Evolutionary conservation across 2,797 vertebrate genomes (phyloP).

Genomic region (Brachyrhaphis roseni): DNA sequence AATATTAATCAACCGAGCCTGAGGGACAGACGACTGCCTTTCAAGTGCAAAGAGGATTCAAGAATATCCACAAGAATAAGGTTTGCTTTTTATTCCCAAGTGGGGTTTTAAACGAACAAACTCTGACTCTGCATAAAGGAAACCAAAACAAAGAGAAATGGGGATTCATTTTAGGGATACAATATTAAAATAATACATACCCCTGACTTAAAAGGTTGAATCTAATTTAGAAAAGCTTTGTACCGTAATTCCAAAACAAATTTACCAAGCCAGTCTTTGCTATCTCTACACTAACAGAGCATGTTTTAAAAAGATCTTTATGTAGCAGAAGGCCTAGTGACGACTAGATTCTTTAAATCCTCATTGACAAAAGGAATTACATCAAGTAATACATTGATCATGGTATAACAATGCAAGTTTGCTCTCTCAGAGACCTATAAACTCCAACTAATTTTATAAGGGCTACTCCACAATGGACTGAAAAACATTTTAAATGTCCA

Average conservation of each 20-base stretch:
- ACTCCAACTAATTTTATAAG: too few species aligned
- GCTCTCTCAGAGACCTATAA: background rate
- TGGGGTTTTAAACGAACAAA: too few species aligned
- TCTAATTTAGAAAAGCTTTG: background rate
- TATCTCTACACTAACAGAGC: background rate
- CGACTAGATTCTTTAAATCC: background rate
- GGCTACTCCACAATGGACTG: too few species aligned
- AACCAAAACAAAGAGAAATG: background rate
- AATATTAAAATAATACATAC: background rate
- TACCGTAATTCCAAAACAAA: background rate
- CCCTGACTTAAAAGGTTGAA: background rate
- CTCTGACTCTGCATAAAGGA: background rate
- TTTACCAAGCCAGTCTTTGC: background rate
- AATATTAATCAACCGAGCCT: slow-evolving; percentile 58
- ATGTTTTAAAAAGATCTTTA: background rate
- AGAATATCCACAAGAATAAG: background rate
- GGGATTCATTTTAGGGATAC: background rate
- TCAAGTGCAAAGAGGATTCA: background rate
- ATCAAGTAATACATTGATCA: background rate
- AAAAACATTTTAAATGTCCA: too few species aligned
- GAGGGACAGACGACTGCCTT: slow-evolving; percentile 25
- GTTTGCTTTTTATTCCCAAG: slow-evolving; percentile 1
- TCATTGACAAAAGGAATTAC: background rate
- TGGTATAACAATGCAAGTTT: background rate
- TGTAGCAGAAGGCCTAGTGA: background rate